Evolutionary conservation across 2,888 invertebrate genomes (phyloP).

Genomic region (Mythimna albipuncta): DNA sequence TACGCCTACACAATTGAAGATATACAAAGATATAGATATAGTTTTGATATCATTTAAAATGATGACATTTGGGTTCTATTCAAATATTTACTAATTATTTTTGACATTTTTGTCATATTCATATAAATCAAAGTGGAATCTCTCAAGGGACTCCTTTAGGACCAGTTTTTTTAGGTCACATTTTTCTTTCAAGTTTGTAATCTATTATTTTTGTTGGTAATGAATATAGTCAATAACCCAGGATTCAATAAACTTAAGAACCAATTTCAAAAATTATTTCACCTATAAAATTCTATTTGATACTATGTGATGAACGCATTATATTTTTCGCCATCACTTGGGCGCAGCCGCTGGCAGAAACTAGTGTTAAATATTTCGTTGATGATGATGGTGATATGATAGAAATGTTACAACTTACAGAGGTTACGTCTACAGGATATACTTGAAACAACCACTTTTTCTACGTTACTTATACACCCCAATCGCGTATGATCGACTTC

Average conservation of each 20-base stretch:
- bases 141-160: constrained; percentile 24
- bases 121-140: constrained; percentile 5
- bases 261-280: too few relatives aligned
- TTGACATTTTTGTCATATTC: not conserved
- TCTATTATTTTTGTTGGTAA: not conserved
- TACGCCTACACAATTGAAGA: not conserved
- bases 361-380: not conserved
- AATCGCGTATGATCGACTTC: not conserved
- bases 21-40: too few relatives aligned
- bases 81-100: not conserved
- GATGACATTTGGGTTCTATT: not conserved
- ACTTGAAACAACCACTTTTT: not conserved
- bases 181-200: not conserved
- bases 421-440: not conserved
- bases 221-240: too few relatives aligned
- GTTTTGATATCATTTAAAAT: not conserved
- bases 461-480: not conserved
- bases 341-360: too few relatives aligned
- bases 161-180: not conserved
- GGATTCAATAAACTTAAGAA: too few relatives aligned
- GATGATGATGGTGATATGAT: not conserved
- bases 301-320: too few relatives aligned
- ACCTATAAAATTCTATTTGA: too few relatives aligned
- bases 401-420: not conserved
- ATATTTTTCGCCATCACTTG: too few relatives aligned